These are phyloP conservation scores for Kradibia gibbosae DNA, from an alignment of 1,140 invertebrate genomes.

Conservation along the genomic window DNA sequence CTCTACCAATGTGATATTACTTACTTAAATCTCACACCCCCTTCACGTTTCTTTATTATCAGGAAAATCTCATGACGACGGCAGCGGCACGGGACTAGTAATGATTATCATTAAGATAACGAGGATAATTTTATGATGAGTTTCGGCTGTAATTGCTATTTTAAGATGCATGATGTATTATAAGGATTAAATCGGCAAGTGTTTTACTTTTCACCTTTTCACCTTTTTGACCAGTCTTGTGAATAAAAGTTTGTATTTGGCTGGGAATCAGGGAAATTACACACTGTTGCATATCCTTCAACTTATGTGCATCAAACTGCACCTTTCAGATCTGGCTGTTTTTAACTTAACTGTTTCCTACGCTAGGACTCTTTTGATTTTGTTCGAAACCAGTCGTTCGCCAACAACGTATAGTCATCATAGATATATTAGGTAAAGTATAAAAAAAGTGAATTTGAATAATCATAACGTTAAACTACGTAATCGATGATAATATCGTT, in stretches of 20 bases:
- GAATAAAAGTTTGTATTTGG: constrained; percentile 3
- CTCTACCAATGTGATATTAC: not conserved
- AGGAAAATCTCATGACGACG: constrained; percentile 12
- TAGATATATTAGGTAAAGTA: too few species aligned
- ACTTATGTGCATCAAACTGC: not conserved
- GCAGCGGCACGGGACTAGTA: not conserved
- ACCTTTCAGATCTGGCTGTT: too few species aligned
- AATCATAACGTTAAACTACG: too few species aligned
- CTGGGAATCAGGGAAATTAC: not conserved
- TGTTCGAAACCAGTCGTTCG: too few species aligned
- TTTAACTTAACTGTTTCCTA: too few species aligned
- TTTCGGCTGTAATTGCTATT: constrained; percentile 35
- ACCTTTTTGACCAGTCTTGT: not conserved
- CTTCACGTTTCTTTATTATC: not conserved
- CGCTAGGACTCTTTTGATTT: too few species aligned
- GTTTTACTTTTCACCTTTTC: not conserved
- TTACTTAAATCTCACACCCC: constrained; percentile 18
- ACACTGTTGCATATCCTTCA: not conserved
- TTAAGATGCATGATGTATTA: constrained; percentile 15
- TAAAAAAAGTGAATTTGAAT: too few species aligned
- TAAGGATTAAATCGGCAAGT: constrained; percentile 4
- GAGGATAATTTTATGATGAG: constrained; percentile 36
- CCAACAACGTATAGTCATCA: too few species aligned
- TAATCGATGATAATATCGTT: too few species aligned
- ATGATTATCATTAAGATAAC: constrained; percentile 50